Percentiles rank a stretch among this genome's conserved stretches.
These are phyloP conservation scores for Passer domesticus DNA, from an alignment of 2,113 vertebrate genomes.

Conservation along the genomic window DNA sequence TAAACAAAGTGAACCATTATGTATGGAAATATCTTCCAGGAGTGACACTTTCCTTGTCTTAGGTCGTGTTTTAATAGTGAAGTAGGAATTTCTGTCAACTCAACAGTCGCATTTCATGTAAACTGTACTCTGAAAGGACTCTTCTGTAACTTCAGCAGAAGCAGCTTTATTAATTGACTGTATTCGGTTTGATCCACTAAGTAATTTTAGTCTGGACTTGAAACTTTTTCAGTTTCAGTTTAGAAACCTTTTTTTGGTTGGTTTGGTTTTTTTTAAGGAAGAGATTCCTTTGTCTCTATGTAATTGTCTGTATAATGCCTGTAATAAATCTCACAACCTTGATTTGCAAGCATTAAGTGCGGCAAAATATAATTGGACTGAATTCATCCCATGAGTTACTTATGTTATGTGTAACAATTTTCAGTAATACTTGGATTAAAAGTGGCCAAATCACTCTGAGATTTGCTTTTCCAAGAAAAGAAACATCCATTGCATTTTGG, in stretches of 20 bases:
- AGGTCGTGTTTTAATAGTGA: background rate
- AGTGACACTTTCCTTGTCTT: background rate
- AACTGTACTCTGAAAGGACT: background rate
- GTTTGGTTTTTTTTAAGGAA: background rate
- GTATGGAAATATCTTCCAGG: background rate
- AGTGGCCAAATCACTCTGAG: background rate
- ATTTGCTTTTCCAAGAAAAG: background rate
- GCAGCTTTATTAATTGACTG: background rate
- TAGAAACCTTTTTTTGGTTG: rapidly evolving
- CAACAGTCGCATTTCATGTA: background rate
- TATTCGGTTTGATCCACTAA: background rate
- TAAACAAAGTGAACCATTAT: background rate
- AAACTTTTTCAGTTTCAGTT: background rate
- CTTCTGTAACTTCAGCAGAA: background rate
- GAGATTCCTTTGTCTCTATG: background rate
- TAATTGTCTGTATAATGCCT: background rate
- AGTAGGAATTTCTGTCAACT: background rate
- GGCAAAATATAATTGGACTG: background rate
- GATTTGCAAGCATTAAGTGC: background rate
- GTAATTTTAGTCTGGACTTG: background rate
- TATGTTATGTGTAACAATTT: background rate
- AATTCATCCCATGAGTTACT: background rate
- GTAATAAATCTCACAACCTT: background rate
- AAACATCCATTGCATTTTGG: background rate
- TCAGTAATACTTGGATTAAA: background rate